phyloP scores from a whole-genome alignment of 1,140 invertebrate species.

The Drosophila nannoptera region DNA sequence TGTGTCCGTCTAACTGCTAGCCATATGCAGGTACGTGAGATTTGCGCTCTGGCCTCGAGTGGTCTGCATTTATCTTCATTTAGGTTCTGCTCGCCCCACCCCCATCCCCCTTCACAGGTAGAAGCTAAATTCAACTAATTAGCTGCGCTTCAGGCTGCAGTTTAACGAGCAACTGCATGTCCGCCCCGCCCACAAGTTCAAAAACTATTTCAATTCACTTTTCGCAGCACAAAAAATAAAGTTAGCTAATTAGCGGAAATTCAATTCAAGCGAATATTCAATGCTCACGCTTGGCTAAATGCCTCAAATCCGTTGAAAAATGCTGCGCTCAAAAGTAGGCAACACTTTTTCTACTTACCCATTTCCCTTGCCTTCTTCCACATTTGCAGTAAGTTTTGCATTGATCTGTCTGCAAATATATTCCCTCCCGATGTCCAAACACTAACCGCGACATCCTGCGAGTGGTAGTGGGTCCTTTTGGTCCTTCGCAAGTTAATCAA shows the following conservation, averaged over 20 bases:
- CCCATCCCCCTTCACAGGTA: slow-evolving; percentile 37
- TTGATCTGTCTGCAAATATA: no score
- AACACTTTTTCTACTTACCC: no score
- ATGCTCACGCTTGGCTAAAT: neutral
- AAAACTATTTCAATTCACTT: neutral
- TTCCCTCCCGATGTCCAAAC: no score
- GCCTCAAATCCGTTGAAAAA: neutral
- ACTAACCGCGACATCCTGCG: no score
- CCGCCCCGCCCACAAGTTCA: neutral
- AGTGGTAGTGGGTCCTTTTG: no score
- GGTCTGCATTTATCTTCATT: slow-evolving; percentile 69
- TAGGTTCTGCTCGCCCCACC: slow-evolving; percentile 4
- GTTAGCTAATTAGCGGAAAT: neutral
- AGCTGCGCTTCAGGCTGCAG: slow-evolving; percentile 10
- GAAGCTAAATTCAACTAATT: slow-evolving; percentile 56
- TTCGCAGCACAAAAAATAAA: neutral
- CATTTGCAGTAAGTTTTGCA: no score
- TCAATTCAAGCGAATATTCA: neutral
- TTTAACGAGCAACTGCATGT: neutral
- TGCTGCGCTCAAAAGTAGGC: no score
- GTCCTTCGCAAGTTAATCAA: neutral
- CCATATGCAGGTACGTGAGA: slow-evolving; percentile 27
- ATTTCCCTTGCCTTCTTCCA: no score
- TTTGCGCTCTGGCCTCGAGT: slow-evolving; percentile 27
- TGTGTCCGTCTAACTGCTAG: slow-evolving; percentile 48